Percentiles rank a stretch among this genome's conserved stretches.
Evolutionary conservation across 92 coral and sea anemone species (phyloP).

Genomic region (Epizoanthus rinbou): DNA sequence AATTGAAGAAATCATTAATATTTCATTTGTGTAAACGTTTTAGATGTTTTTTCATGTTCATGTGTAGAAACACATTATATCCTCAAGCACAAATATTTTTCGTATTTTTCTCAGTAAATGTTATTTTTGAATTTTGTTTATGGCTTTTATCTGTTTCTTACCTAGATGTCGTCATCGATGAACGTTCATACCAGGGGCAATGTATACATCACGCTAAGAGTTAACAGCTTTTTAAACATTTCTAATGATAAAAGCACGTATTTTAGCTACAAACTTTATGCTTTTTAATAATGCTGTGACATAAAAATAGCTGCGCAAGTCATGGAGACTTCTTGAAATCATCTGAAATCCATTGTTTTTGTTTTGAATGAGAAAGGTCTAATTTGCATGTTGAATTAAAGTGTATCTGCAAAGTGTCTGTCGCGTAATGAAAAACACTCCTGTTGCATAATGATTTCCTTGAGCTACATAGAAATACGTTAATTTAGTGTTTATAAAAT

Average conservation of each 20-base stretch:
- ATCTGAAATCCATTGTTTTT: too few relatives aligned
- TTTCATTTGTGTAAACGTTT: background rate
- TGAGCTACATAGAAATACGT: too few relatives aligned
- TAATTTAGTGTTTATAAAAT: too few relatives aligned
- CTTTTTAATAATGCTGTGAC: background rate
- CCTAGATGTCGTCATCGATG: background rate
- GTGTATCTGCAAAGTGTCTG: too few relatives aligned
- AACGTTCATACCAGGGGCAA: background rate
- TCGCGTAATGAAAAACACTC: too few relatives aligned
- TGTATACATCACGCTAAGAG: background rate
- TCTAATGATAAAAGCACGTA: background rate
- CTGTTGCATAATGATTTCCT: too few relatives aligned
- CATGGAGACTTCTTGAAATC: background rate
- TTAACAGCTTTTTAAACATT: constrained; percentile 21
- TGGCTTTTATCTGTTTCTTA: background rate
- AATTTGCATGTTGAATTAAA: too few relatives aligned
- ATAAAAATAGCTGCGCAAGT: background rate
- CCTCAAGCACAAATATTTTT: background rate
- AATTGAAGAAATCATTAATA: background rate
- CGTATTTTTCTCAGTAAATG: background rate
- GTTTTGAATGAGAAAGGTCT: too few relatives aligned
- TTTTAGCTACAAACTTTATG: background rate
- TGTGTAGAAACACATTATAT: background rate
- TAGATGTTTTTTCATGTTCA: background rate
- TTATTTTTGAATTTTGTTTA: constrained; percentile 4